Evolutionary conservation across 2,113 vertebrate genomes (phyloP), one percentile per base, ranked within the genome.

Genomic region (Diphyllodes magnificus): DNA sequence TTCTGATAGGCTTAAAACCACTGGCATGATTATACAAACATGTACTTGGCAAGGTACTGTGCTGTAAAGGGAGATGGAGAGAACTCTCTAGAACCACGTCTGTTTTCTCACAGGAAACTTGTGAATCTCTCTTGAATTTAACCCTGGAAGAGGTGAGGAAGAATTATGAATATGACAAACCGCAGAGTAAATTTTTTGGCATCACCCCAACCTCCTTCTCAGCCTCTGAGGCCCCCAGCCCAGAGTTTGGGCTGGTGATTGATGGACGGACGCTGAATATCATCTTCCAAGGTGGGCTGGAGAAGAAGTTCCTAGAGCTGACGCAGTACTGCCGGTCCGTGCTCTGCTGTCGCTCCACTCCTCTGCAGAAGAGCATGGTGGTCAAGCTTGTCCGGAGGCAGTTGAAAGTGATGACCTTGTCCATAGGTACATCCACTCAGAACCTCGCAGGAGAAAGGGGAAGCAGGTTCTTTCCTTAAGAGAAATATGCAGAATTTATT

Each of bases 271-370:
- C 99, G 0, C 85, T 99, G 95, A 93, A 61, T 30, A 31, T 98
- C 85, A 97, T 98, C 47, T 96, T 99, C 61, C 98, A 98, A 24
- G 97, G 98, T 0, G 98, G 98, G 40, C 97, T 99, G 92, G 98
- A 98, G 95, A 82, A 95, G n/a, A 98, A 98, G 68, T 98, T 99
- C 28, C 91, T 99, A 91, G 98, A 97, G 5, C 82, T 99, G 94
- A 97, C 98, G 0, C 97, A 72, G 82, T 94, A 88, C 78, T 99
- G 99, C 93, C 98, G 96, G 31, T 97, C 99, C 0, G 98, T 99
- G 72, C 95, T 99, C 35, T 99, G 99, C 96, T 99, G 99, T 80
- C 97, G 99, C 39, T 98, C 97, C 61, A 99, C 99, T 0, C 99
- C 99, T 0, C 97, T 99, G 23, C 99, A 99, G 95, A 99, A 99